Evolutionary conservation across 64 coral and sea anemone species (phyloP).

Genomic region (Acropora tenuis): DNA sequence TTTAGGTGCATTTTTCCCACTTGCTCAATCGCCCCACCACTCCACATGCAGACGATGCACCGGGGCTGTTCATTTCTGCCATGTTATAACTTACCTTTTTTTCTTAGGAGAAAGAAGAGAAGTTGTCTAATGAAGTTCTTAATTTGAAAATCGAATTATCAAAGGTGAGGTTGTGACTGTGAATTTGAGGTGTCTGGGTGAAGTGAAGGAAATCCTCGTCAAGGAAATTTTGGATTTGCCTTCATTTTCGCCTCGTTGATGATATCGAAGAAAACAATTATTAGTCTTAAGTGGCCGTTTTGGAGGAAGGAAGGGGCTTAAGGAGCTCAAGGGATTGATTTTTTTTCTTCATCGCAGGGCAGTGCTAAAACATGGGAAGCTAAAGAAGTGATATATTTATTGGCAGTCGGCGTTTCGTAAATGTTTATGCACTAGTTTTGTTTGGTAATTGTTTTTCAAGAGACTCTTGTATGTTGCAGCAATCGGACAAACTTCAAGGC

Average conservation of each 20-base stretch:
- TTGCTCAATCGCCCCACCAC: not conserved
- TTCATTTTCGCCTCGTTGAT: too few relatives aligned
- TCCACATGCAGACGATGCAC: not conserved
- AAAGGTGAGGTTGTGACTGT: slow-evolving; percentile 22
- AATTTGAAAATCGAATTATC: slow-evolving; percentile 72
- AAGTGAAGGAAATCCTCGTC: not conserved
- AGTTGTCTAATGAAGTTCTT: slow-evolving; percentile 63
- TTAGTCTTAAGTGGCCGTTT: too few relatives aligned
- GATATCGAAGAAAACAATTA: too few relatives aligned
- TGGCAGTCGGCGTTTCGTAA: too few relatives aligned
- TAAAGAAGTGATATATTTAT: too few relatives aligned
- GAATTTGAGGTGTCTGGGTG: not conserved
- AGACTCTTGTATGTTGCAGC: slow-evolving; percentile 39
- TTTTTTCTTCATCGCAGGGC: too few relatives aligned
- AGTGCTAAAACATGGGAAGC: too few relatives aligned
- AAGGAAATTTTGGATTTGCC: too few relatives aligned
- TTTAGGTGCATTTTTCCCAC: not conserved
- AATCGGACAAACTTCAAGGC: slow-evolving; percentile 91
- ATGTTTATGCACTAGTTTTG: too few relatives aligned
- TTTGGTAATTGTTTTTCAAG: too few relatives aligned
- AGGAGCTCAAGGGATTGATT: too few relatives aligned
- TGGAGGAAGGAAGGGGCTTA: too few relatives aligned
- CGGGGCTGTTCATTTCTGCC: not conserved
- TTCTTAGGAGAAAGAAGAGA: slow-evolving; percentile 61
- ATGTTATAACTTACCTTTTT: not conserved